Conservation (phyloP, 1,140 invertebrate genomes). For the Bombus consobrinus region DNA sequence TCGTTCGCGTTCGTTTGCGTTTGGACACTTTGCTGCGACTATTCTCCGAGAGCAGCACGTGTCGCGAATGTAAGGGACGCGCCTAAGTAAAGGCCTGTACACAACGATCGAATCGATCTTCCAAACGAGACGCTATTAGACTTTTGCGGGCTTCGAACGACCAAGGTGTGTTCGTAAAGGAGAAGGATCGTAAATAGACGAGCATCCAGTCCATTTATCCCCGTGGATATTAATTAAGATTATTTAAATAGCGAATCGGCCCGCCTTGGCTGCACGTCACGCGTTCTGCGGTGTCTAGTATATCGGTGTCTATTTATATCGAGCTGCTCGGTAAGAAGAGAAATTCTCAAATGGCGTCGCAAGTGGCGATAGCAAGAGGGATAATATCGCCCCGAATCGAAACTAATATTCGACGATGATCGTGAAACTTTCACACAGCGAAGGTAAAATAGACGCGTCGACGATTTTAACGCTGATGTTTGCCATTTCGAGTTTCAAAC, state of each 20-base stretch:
- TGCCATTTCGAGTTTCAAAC: too few species aligned
- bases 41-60: conserved; percentile 24
- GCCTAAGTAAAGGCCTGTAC: conserved; percentile 15
- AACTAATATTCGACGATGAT: neutral
- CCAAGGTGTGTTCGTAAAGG: too few species aligned
- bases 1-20: neutral
- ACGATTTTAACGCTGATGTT: too few species aligned
- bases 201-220: neutral
- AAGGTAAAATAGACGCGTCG: neutral
- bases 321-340: conserved; percentile 42
- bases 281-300: conserved; percentile 53
- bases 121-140: neutral
- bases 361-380: conserved; percentile 8
- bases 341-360: conserved; percentile 56
- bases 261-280: conserved; percentile 8
- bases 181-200: neutral
- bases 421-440: neutral
- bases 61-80: conserved; percentile 18
- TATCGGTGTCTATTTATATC: conserved; percentile 65
- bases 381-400: neutral
- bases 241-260: conserved; percentile 20
- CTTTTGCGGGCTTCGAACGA: neutral
- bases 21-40: neutral
- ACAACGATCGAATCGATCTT: neutral
- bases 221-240: conserved; percentile 27